Conservation (phyloP, 2,888 invertebrate genomes). For the Amblyteles armatorius region DNA sequence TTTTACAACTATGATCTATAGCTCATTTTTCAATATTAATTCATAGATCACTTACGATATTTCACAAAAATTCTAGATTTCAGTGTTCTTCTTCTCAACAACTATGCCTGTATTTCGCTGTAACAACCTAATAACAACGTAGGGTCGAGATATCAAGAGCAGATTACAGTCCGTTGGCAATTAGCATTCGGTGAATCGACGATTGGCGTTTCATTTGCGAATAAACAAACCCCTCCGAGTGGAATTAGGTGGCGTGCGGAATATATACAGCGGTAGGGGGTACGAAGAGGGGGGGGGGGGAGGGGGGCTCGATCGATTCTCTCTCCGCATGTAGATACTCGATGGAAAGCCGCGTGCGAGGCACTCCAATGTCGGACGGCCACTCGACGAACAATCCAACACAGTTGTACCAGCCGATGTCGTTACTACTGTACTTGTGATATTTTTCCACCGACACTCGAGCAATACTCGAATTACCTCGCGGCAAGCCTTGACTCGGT, state of each 20-base stretch:
- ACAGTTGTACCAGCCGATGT: not conserved
- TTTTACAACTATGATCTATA: not conserved
- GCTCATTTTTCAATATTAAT: not conserved
- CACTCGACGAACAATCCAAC: not conserved
- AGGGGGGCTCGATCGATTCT: not conserved
- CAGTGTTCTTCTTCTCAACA: not conserved
- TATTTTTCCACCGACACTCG: slow-evolving; percentile 37
- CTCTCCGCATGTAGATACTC: not conserved
- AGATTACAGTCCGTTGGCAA: slow-evolving; percentile 37
- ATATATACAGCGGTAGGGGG: not conserved
- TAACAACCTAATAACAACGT: not conserved
- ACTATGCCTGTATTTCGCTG: not conserved
- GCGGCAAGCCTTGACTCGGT: slow-evolving; percentile 56
- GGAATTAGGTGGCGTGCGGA: slow-evolving; percentile 29
- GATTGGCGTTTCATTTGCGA: slow-evolving; percentile 51
- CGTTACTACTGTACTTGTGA: not conserved
- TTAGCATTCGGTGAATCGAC: slow-evolving; percentile 55
- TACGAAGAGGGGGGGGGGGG: not conserved
- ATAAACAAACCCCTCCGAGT: slow-evolving; percentile 59
- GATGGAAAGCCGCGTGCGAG: slow-evolving; percentile 10
- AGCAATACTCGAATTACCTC: slow-evolving; percentile 54
- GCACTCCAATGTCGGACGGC: not conserved
- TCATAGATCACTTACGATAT: too few species aligned
- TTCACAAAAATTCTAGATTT: too few species aligned
- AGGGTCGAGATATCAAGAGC: not conserved